Percentiles rank a stretch among this genome's conserved stretches.
These are phyloP conservation scores for Bos javanicus DNA, from an alignment of 2,113 vertebrate genomes.

Conservation along the genomic window DNA sequence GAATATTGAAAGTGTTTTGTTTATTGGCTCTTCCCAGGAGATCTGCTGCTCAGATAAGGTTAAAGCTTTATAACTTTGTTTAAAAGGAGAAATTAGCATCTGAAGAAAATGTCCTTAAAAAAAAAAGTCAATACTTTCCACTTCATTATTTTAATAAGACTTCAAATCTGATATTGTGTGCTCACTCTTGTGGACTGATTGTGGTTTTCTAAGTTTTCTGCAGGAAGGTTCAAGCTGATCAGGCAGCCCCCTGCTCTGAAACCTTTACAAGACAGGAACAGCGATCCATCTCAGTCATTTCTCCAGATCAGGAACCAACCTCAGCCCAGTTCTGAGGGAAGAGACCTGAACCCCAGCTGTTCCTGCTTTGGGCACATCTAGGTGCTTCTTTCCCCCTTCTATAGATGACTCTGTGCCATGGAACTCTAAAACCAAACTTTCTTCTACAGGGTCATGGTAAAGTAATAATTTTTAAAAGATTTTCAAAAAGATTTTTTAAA, in stretches of 20 bases:
- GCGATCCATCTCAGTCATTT: background rate
- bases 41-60: conserved; percentile 12
- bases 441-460: background rate
- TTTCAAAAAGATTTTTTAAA: background rate
- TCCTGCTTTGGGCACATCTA: too few species aligned
- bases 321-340: background rate
- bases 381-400: background rate
- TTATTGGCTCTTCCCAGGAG: conserved; percentile 49
- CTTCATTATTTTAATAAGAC: conserved; percentile 32
- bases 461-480: background rate
- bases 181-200: conserved; percentile 47
- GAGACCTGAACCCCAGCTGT: background rate
- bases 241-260: conserved; percentile 17
- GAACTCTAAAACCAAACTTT: background rate
- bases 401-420: background rate
- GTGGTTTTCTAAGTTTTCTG: conserved; percentile 62
- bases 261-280: conserved; percentile 26
- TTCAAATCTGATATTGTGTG: conserved; percentile 54
- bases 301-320: background rate
- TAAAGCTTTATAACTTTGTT: conserved; percentile 12
- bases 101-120: background rate
- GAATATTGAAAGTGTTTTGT: conserved; percentile 58
- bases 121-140: conserved; percentile 16
- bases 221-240: conserved; percentile 32
- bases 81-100: background rate